A percentile compares a stretch with the other conserved stretches of the same genome.
phyloP scores from a whole-genome alignment of 2,113 vertebrate species.

The Apistogramma diplotaenia region DNA sequence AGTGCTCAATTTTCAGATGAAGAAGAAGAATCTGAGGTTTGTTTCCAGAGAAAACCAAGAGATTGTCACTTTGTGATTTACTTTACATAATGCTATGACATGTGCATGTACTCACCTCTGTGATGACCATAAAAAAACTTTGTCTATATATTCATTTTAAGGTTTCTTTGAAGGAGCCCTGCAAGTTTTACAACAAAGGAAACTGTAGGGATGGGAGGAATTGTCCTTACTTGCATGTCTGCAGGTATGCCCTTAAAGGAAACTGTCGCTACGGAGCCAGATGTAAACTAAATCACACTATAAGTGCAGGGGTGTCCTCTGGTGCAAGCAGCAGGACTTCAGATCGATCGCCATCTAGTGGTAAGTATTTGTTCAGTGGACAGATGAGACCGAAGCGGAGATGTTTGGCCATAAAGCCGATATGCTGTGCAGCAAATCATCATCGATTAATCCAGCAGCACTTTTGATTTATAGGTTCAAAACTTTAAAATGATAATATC shows the following conservation, averaged over 20 bases:
- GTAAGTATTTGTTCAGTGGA: not conserved
- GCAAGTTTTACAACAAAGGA: constrained; percentile 64
- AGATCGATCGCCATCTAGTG: not conserved
- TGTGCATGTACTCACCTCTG: too few relatives aligned
- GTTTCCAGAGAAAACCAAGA: not conserved
- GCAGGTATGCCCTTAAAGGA: constrained; percentile 52
- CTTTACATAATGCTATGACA: not conserved
- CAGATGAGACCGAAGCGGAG: too few relatives aligned
- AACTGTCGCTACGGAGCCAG: constrained; percentile 43
- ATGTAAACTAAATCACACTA: constrained; percentile 59
- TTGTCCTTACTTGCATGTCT: constrained; percentile 64
- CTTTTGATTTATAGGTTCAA: too few relatives aligned
- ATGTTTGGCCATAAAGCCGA: too few relatives aligned
- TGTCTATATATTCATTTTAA: not conserved
- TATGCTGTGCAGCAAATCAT: too few relatives aligned
- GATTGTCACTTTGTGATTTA: not conserved
- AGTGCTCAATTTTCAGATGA: not conserved
- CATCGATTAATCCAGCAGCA: too few relatives aligned
- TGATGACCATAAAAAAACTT: not conserved
- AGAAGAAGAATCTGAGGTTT: not conserved
- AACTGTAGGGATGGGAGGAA: constrained; percentile 35
- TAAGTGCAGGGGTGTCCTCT: not conserved
- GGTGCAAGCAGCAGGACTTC: not conserved
- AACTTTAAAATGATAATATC: too few relatives aligned
- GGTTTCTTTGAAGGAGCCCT: not conserved